Percentiles rank a stretch among this genome's conserved stretches.
phyloP scores from a whole-genome alignment of 2,888 invertebrate species.

The Dichetophora obliterata region DNA sequence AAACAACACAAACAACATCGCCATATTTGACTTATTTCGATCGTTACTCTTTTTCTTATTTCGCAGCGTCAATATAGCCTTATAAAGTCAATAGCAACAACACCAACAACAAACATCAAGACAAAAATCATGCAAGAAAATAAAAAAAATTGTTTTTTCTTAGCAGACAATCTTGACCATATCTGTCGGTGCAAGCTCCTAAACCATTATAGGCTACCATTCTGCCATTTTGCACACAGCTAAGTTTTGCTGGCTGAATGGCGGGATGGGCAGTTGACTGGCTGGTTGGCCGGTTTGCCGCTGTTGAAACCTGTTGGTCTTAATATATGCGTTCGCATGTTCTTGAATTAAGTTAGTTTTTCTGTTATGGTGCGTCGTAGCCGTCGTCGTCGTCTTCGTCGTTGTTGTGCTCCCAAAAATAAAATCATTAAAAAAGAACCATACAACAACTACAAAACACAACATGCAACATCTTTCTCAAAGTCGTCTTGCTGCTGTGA shows the following conservation, averaged over 20 bases:
- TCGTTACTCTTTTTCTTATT: slow-evolving; percentile 28
- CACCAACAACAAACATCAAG: no score
- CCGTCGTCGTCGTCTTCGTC: no score
- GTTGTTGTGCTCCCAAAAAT: background rate
- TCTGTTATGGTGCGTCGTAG: slow-evolving; percentile 15
- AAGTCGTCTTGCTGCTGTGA: background rate
- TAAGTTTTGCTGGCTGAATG: background rate
- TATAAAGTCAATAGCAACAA: slow-evolving; percentile 2
- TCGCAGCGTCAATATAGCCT: slow-evolving; percentile 8
- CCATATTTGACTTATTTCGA: slow-evolving; percentile 39
- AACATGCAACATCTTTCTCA: background rate
- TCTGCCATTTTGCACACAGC: slow-evolving; percentile 3
- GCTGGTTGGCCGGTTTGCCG: background rate
- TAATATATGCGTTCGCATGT: slow-evolving; percentile 43
- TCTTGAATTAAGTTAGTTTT: slow-evolving; percentile 41
- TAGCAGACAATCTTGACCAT: slow-evolving; percentile 13
- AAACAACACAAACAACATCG: slow-evolving; percentile 7
- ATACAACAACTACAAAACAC: background rate
- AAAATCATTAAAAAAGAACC: background rate
- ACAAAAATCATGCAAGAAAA: background rate
- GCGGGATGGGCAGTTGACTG: background rate
- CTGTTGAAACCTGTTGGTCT: background rate
- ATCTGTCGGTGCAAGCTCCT: slow-evolving; percentile 28
- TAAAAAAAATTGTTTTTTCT: background rate
- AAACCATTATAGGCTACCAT: slow-evolving; percentile 34